phyloP scores from a whole-genome alignment of 2,113 vertebrate species.

The Apteryx mantelli region DNA sequence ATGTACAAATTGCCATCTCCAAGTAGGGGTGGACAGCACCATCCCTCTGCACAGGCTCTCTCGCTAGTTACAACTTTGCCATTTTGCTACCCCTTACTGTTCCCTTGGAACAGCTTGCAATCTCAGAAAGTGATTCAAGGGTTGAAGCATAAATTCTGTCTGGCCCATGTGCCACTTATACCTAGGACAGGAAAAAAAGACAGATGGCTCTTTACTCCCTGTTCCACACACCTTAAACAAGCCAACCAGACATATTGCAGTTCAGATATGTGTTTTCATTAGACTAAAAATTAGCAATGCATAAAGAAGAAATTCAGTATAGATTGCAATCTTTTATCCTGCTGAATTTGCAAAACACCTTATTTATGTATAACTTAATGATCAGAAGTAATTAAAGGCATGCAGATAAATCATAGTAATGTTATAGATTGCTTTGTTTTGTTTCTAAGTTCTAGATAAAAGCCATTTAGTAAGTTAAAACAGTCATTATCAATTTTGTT shows the following conservation, averaged over 20 bases:
- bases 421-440: background rate
- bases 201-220: background rate
- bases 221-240: background rate
- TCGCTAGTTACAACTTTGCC: background rate
- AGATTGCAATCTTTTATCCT: background rate
- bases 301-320: background rate
- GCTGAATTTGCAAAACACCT: background rate
- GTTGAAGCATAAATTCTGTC: background rate
- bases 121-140: background rate
- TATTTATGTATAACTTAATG: background rate
- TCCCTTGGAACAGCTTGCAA: background rate
- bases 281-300: background rate
- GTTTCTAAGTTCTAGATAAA: background rate
- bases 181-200: background rate
- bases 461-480: background rate
- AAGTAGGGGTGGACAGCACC: background rate
- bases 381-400: background rate
- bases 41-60: rapidly evolving
- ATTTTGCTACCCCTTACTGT: background rate
- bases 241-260: background rate
- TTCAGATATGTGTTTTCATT: background rate
- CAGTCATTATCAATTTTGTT: background rate
- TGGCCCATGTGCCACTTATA: background rate
- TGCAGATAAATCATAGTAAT: background rate
- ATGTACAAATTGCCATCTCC: rapidly evolving